These are phyloP conservation scores for Nephila pilipes DNA, from an alignment of 1,140 invertebrate species.

Conservation along the genomic window DNA sequence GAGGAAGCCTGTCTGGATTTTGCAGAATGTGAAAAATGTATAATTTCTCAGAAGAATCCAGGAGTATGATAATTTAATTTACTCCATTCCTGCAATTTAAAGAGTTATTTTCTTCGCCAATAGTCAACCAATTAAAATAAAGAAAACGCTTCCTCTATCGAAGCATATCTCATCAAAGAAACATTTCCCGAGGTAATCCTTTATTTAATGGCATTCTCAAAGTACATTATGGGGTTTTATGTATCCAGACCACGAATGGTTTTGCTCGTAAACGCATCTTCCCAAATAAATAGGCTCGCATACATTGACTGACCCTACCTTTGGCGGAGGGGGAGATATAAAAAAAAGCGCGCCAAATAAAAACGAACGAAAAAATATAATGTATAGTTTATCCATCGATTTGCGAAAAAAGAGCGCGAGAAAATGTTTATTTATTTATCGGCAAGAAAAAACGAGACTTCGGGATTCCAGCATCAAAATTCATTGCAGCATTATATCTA, in stretches of 20 bases:
- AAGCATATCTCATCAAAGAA: neutral
- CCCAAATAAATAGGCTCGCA: conserved; percentile 27
- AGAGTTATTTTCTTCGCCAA: too few relatives aligned
- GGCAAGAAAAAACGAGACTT: neutral
- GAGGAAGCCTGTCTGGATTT: too few relatives aligned
- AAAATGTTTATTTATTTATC: conserved; percentile 54
- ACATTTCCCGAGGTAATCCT: conserved; percentile 29
- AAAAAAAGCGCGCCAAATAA: neutral
- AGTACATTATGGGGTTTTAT: conserved; percentile 28
- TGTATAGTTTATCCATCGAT: conserved; percentile 44
- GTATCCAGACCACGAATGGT: conserved; percentile 24
- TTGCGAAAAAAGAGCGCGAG: neutral
- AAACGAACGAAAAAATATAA: neutral
- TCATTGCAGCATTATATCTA: conserved; percentile 45
- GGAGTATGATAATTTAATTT: too few relatives aligned
- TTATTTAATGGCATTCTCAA: conserved; percentile 45
- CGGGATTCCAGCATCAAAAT: conserved; percentile 51
- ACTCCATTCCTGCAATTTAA: too few relatives aligned
- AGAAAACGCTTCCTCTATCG: neutral
- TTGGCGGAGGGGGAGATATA: neutral
- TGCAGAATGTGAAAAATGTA: too few relatives aligned
- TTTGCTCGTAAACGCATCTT: neutral
- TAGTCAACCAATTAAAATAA: neutral
- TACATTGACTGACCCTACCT: neutral
- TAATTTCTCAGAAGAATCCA: too few relatives aligned